These are phyloP conservation scores for Hepsetus odoe DNA, from an alignment of 2,113 vertebrate genomes.

Conservation along the genomic window DNA sequence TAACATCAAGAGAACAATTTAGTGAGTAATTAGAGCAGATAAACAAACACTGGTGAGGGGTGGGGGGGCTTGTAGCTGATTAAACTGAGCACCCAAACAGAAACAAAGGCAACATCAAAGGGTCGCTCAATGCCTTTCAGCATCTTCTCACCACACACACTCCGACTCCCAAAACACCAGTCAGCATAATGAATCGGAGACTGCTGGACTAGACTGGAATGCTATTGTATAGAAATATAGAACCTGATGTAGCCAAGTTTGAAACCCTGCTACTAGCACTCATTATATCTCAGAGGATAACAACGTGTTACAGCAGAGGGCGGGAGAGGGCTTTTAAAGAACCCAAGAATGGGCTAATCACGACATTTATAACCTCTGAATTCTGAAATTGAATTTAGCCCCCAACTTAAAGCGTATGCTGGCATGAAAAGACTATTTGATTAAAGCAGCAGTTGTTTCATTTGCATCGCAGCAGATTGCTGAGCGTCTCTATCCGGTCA, in stretches of 20 bases:
- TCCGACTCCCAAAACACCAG: conserved; percentile 29
- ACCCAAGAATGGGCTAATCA: conserved; percentile 73
- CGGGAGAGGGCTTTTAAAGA: conserved; percentile 11
- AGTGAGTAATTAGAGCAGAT: conserved; percentile 77
- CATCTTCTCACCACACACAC: conserved; percentile 66
- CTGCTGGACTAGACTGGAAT: conserved; percentile 8
- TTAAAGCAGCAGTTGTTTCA: conserved; percentile 82
- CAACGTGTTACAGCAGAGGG: conserved; percentile 46
- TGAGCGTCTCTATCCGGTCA: conserved; percentile 74
- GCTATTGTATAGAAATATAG: conserved; percentile 13
- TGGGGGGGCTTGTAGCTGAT: conserved; percentile 76
- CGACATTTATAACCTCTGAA: conserved; percentile 76
- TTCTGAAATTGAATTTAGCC: conserved; percentile 78
- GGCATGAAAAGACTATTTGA: conserved; percentile 80
- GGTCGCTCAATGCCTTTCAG: conserved; percentile 70
- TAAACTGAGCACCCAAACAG: conserved; percentile 79
- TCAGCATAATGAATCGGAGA: conserved; percentile 50
- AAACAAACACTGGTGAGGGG: conserved; percentile 71
- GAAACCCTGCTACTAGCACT: conserved; percentile 62
- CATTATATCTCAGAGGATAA: conserved; percentile 9
- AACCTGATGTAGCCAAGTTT: conserved; percentile 33
- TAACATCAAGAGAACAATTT: conserved; percentile 80
- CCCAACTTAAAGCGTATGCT: conserved; percentile 76
- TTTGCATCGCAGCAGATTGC: conserved; percentile 80
- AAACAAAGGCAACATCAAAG: conserved; percentile 75